Percentiles rank a stretch among this genome's conserved stretches.
Evolutionary conservation across 2,888 invertebrate species (phyloP).

Genomic region (Drosophila gaucha): DNA sequence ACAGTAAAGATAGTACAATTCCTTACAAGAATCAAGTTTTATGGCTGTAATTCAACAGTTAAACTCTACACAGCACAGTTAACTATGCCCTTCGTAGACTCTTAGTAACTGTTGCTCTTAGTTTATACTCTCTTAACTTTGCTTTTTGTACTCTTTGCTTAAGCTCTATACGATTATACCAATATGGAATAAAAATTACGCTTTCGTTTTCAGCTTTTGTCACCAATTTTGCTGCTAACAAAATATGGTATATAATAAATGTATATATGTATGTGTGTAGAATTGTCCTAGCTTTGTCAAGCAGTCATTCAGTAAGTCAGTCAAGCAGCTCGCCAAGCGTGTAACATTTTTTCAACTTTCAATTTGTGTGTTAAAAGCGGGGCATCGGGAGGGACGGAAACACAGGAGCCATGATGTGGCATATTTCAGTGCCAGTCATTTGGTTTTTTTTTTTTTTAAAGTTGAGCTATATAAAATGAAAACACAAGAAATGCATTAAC

Average conservation of each 20-base stretch:
- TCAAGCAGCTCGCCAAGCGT: constrained; percentile 28
- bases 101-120: constrained; percentile 23
- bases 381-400: not conserved
- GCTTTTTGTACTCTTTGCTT: constrained; percentile 8
- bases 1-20: no score
- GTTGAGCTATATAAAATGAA: not conserved
- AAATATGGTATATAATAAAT: not conserved
- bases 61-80: constrained; percentile 57
- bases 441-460: not conserved
- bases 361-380: constrained; percentile 17
- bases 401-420: constrained; percentile 13
- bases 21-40: no score
- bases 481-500: not conserved
- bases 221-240: constrained; percentile 28
- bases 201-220: constrained; percentile 80
- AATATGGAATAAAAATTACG: constrained; percentile 56
- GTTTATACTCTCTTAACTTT: constrained; percentile 19
- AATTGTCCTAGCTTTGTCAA: constrained; percentile 40
- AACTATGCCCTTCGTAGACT: constrained; percentile 23
- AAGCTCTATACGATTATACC: not conserved
- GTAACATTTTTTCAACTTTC: constrained; percentile 32
- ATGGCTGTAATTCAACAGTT: constrained; percentile 75
- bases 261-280: not conserved
- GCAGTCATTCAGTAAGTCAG: constrained; percentile 36
- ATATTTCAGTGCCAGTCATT: constrained; percentile 10